A percentile compares a stretch with the other conserved stretches of the same genome.
Conservation (phyloP, 2,797 vertebrate species). For the Crossoptilon crossoptilon region DNA sequence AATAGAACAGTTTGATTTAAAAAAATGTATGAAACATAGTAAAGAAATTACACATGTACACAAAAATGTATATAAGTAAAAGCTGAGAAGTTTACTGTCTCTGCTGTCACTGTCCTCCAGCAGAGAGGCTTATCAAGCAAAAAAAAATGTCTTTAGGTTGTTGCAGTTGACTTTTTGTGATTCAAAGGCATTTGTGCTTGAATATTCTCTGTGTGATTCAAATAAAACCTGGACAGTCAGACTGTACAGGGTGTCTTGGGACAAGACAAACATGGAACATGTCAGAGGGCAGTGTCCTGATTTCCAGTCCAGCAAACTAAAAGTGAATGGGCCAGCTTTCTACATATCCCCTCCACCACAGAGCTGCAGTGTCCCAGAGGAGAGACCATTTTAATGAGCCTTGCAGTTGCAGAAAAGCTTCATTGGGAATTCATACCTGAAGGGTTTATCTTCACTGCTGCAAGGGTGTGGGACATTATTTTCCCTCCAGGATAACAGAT, state of each 20-base stretch:
- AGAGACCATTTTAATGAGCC: background rate
- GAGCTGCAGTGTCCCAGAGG: background rate
- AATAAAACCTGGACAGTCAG: background rate
- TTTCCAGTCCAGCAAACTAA: rapidly evolving
- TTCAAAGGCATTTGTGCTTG: background rate
- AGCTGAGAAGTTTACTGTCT: background rate
- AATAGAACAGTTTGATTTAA: background rate
- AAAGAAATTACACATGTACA: background rate
- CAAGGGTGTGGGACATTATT: background rate
- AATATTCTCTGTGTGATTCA: background rate
- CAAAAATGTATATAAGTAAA: background rate
- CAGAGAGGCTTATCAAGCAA: background rate
- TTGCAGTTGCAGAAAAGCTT: background rate
- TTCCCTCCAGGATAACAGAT: background rate
- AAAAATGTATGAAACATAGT: background rate
- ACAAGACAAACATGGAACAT: background rate
- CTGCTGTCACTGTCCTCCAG: background rate
- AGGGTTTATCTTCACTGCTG: background rate
- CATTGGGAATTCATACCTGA: background rate
- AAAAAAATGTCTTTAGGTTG: background rate
- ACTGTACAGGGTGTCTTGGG: background rate
- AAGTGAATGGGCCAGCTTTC: background rate
- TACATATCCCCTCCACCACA: background rate
- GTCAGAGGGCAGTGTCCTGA: background rate
- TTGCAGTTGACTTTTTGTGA: background rate